Evolutionary conservation across 2,113 vertebrate genomes (phyloP), one percentile per base, ranked within the genome.

Genomic region (Otolemur garnettii): DNA sequence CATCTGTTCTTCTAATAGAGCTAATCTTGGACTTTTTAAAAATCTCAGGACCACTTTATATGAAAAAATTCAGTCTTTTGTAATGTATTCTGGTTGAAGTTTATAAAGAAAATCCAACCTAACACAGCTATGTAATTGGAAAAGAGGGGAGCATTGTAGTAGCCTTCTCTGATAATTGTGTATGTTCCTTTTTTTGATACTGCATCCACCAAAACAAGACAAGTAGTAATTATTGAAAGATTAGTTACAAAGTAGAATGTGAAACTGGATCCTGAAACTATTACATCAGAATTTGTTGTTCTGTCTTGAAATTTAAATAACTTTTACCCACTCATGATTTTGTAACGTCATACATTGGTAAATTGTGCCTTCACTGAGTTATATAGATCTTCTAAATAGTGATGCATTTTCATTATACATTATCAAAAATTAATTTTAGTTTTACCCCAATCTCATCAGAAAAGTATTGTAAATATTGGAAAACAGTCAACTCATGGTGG

Each of bases 181-280:
- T 53, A 50, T 80, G 33, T 92, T 82, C 22, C 45, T 9, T 80
- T 83, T 24, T 92, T 53, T 84, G 33, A 35, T 66, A 33, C 59
- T 66, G 38, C 38, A 38, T 38, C 35, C 4, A 86, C 24, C 72
- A 66, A 26, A 62, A 72, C 15, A 22, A 68, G 66, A 82, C 13
- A 55, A 26, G 45, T 74, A 24, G 33, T 64, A 74, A 53, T 64
- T 88, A 88, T 33, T 87, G 59, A 78, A 86, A 86, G 13, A 15
- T 35, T 45, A 71, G 30, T 80, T 79, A 42, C 91, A 60, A 87
- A 87, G 35, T 80, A 80, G 83, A 80, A 80, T 87, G 21, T 50
- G 45, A 66, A 87, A 80, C 53, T 64, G 59, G 83, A 50, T 86
- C 50, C 50, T 93, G 26, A 87, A 79, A 93, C 28, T 80, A n/a